These are phyloP conservation scores for Dunckerocampus dactyliophorus DNA, from an alignment of 2,113 vertebrate genomes.

Conservation along the genomic window DNA sequence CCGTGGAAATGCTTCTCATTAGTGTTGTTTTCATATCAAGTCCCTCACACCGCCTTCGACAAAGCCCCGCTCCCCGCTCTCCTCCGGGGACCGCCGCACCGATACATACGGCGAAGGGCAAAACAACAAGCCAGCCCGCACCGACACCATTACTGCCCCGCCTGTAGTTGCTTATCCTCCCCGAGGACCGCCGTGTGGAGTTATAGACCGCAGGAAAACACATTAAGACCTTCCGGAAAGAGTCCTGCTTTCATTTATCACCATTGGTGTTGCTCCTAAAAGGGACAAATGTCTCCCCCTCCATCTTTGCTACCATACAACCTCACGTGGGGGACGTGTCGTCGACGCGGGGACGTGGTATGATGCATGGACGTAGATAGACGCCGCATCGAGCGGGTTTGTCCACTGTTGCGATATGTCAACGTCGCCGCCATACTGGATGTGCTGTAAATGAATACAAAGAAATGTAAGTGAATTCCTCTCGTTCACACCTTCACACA, in stretches of 20 bases:
- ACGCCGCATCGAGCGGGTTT: too few species aligned
- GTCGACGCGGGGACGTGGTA: too few species aligned
- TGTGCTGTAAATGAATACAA: too few species aligned
- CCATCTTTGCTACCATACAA: slow-evolving; percentile 24
- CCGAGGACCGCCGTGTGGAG: slow-evolving; percentile 53
- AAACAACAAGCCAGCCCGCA: slow-evolving; percentile 66
- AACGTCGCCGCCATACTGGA: too few species aligned
- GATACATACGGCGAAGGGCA: slow-evolving; percentile 63
- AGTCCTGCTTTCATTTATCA: slow-evolving; percentile 66
- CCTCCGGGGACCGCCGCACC: slow-evolving; percentile 67
- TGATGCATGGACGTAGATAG: too few species aligned
- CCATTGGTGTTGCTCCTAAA: slow-evolving; percentile 60
- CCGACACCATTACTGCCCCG: slow-evolving; percentile 66
- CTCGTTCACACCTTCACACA: too few species aligned
- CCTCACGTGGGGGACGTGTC: too few species aligned
- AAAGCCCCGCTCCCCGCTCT: slow-evolving; percentile 65
- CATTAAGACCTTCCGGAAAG: slow-evolving; percentile 64
- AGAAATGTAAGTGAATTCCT: too few species aligned
- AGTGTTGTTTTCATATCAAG: slow-evolving; percentile 76
- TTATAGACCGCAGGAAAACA: slow-evolving; percentile 47
- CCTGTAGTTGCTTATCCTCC: slow-evolving; percentile 63
- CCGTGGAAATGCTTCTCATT: slow-evolving; percentile 75
- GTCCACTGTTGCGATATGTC: too few species aligned
- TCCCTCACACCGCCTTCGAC: slow-evolving; percentile 73
- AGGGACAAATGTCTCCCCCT: slow-evolving; percentile 66